Evolutionary conservation across 2,797 vertebrate genomes (phyloP).

Genomic region (Sebastes matsubarae): DNA sequence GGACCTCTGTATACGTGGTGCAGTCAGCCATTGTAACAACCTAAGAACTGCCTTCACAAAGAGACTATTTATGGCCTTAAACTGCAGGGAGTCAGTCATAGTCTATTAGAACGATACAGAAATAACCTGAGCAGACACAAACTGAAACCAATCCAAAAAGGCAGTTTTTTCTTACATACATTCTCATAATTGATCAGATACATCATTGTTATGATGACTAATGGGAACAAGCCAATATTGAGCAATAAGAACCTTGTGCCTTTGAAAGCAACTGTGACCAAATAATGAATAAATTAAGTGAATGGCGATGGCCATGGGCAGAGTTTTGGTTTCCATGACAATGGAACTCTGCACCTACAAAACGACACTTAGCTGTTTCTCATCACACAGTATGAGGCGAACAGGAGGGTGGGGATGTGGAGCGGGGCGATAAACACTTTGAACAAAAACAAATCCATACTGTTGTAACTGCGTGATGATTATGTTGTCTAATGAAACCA

Average conservation of each 20-base stretch:
- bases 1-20: slow-evolving; percentile 6
- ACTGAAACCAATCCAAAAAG: slow-evolving; percentile 2
- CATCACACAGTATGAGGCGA: slow-evolving; percentile 19
- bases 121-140: slow-evolving; percentile 5
- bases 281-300: slow-evolving; percentile 66
- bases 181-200: slow-evolving; percentile 3
- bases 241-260: slow-evolving; percentile 23
- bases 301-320: slow-evolving; percentile 52
- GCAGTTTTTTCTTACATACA: background rate
- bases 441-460: slow-evolving; percentile 42
- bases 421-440: slow-evolving; percentile 14
- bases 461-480: slow-evolving; percentile 8
- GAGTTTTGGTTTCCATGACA: slow-evolving; percentile 75
- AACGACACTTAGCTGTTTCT: slow-evolving; percentile 35
- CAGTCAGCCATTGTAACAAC: background rate
- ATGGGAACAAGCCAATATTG: background rate
- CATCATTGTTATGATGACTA: slow-evolving; percentile 21
- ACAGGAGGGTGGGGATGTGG: slow-evolving; percentile 4
- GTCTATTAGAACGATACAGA: background rate
- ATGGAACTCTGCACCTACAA: slow-evolving; percentile 61
- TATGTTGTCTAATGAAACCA: slow-evolving; percentile 39
- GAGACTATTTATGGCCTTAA: slow-evolving; percentile 13
- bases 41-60: background rate
- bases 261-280: slow-evolving; percentile 48
- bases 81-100: slow-evolving; percentile 9